Evolutionary conservation across 2,113 vertebrate genomes (phyloP), one percentile per base, ranked within the genome.

Genomic region (Heterochromis multidens): DNA sequence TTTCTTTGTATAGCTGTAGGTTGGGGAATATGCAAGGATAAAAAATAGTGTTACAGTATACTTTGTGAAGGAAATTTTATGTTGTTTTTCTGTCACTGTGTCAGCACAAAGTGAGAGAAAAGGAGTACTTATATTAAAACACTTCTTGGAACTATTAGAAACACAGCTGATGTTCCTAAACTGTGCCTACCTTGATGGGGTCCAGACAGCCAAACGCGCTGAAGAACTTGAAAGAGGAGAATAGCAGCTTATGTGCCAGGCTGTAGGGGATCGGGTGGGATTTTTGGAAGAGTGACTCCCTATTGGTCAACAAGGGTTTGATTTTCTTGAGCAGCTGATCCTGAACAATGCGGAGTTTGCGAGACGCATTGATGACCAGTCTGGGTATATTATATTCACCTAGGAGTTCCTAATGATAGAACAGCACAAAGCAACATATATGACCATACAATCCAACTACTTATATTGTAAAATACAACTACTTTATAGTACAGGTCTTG

Each of bases 141-240:
- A n/a, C 31, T 35, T 27, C 40, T 8, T 31, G n/a, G 10, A 43
- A 27, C 19, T 40, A 37, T 19, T 61, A 29, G 27, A 80, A 14
- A 31, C 8, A 59, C 25, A 46, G 13, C 33, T 31, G 17, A 21
- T 4, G 3, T 58, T 21, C 5, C 12, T 27, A 14, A 70, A 43
- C 54, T 4, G 25, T 35, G 2, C 70, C 94, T 94, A 99, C 98
- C 97, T 96, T 96, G 76, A 99, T 56, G 43, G 97, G 98, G 92
- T 99, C 99, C 96, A 96, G 96, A 77, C 94, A 97, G 29, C 98
- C 97, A 56, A 98, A 99, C 43, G 95, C 89, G 84, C 98, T 99
- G 86, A 93, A 91, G 56, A 94, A 91, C 93, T 97, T 99, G 67
- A 97, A 99, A 27, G 96, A 97, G 29, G 87, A 94, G 77, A 25